Evolutionary conservation across 2,797 vertebrate species (phyloP).

Genomic region (Dryobates pubescens): DNA sequence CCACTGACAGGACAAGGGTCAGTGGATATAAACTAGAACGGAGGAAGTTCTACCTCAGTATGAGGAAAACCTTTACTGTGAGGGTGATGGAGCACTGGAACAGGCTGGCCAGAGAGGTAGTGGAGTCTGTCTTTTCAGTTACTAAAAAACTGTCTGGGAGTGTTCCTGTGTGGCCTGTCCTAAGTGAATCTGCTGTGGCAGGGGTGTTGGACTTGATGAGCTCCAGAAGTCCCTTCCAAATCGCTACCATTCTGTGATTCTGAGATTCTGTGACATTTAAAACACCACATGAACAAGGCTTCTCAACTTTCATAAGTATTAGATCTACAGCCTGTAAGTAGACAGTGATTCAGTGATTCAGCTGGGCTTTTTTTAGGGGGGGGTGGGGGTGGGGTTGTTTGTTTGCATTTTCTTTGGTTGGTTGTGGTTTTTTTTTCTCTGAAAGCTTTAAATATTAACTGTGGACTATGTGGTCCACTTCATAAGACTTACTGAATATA

Average conservation of each 20-base stretch:
- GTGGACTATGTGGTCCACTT: neutral
- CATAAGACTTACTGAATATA: neutral
- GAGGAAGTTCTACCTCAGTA: neutral
- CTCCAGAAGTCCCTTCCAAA: neutral
- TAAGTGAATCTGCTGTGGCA: neutral
- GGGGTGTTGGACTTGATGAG: neutral
- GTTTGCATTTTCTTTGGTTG: too few relatives aligned
- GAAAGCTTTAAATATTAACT: neutral
- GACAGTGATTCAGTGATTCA: slow-evolving; percentile 1
- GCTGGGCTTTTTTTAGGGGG: too few relatives aligned
- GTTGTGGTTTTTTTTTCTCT: neutral
- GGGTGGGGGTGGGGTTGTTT: too few relatives aligned
- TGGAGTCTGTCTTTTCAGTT: neutral
- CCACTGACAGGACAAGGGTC: too few relatives aligned
- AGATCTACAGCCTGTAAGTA: neutral
- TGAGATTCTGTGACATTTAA: neutral
- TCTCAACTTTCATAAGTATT: slow-evolving; percentile 22
- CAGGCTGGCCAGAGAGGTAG: too few relatives aligned
- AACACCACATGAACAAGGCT: slow-evolving; percentile 43
- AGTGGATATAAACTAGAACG: neutral
- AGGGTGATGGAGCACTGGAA: too few relatives aligned
- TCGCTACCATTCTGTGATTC: too few relatives aligned
- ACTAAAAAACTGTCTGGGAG: neutral
- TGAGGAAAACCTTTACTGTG: neutral
- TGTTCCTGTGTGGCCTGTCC: neutral